Evolutionary conservation across 2,797 vertebrate species (phyloP).

Genomic region (Esox lucius): DNA sequence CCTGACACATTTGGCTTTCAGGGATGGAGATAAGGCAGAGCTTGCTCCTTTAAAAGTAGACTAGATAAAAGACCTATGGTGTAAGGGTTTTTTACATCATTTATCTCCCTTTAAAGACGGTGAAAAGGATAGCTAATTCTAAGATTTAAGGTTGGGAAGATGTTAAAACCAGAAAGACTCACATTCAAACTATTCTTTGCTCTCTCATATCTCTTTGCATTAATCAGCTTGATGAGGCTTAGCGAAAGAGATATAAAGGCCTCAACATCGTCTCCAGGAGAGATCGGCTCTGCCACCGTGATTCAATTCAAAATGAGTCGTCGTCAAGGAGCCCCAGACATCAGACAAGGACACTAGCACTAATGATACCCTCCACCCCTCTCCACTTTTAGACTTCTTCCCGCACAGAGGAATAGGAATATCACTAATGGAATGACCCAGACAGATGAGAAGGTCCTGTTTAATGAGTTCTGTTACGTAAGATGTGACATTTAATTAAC

Average conservation of each 20-base stretch:
- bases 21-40: background rate
- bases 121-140: background rate
- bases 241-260: constrained; percentile 24
- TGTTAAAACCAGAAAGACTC: constrained; percentile 1
- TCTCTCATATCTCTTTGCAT: constrained; percentile 23
- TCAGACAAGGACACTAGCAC: constrained; percentile 22
- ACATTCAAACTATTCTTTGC: constrained; percentile 7
- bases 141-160: constrained; percentile 7
- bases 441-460: background rate
- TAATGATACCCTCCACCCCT: constrained; percentile 6
- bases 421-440: constrained; percentile 5
- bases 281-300: constrained; percentile 22
- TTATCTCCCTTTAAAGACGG: background rate
- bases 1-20: background rate
- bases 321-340: constrained; percentile 17
- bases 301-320: constrained; percentile 44
- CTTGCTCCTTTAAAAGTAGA: background rate
- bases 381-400: background rate
- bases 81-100: background rate
- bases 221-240: constrained; percentile 33
- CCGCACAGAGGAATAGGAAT: background rate
- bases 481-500: background rate
- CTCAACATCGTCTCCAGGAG: constrained; percentile 7
- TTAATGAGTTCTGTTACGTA: background rate
- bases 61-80: background rate